Conservation (phyloP, 2,113 vertebrate genomes). For the Albula goreensis region DNA sequence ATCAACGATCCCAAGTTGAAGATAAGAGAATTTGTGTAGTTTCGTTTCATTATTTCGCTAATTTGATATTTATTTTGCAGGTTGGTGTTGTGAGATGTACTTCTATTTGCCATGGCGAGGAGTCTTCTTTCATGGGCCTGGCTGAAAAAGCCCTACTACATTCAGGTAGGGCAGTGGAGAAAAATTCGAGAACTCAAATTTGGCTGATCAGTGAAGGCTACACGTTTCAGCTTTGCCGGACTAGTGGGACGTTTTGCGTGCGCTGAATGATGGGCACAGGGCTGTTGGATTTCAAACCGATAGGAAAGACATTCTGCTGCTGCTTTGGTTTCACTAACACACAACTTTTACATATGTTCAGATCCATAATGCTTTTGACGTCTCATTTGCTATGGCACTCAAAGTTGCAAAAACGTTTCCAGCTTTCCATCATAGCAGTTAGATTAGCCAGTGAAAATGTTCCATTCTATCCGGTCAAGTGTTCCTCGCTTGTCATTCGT, state of each 20-base stretch:
- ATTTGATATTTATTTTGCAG: conserved; percentile 42
- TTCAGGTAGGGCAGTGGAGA: conserved; percentile 75
- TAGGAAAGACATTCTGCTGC: background rate
- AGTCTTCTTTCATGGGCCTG: conserved; percentile 87
- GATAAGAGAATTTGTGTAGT: background rate
- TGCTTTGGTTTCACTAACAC: background rate
- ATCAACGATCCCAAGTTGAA: background rate
- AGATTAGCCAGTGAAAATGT: too few species aligned
- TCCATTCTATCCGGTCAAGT: background rate
- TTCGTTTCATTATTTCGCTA: conserved; percentile 34
- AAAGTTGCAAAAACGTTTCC: background rate
- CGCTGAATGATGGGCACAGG: background rate
- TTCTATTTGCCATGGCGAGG: conserved; percentile 85
- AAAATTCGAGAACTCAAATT: background rate
- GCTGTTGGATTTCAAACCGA: background rate
- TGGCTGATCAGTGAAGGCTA: background rate
- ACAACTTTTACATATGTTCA: background rate
- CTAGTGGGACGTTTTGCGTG: background rate
- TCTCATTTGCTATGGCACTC: background rate
- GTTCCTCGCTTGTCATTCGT: background rate
- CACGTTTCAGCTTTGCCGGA: background rate
- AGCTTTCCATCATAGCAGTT: background rate
- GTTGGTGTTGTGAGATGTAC: conserved; percentile 80
- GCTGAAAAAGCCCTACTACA: conserved; percentile 81
- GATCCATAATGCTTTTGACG: background rate